Conservation (phyloP, 2,888 invertebrate genomes). For the Apamea sordens region DNA sequence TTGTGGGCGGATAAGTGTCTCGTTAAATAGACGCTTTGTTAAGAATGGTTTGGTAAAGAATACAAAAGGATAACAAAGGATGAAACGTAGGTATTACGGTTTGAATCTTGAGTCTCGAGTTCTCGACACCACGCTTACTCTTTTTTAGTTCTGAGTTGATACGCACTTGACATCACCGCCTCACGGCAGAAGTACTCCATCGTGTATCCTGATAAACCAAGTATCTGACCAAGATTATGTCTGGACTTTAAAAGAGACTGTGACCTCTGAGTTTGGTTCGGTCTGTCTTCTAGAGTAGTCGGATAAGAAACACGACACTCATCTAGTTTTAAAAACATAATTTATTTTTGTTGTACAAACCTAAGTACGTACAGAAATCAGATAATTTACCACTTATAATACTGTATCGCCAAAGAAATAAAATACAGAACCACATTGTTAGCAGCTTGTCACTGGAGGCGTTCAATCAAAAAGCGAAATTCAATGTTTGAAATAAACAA, state of each 20-base stretch:
- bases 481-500: neutral
- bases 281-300: neutral
- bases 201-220: neutral
- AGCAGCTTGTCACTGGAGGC: too few species aligned
- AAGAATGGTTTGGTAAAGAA: conserved; percentile 11
- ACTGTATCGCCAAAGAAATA: neutral
- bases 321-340: neutral
- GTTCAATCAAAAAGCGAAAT: neutral
- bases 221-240: neutral
- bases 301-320: neutral
- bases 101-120: neutral
- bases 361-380: neutral
- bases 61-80: neutral
- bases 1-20: conserved; percentile 27
- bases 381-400: neutral
- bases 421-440: neutral
- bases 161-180: neutral
- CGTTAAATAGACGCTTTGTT: conserved; percentile 12
- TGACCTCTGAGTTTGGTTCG: neutral
- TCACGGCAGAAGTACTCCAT: neutral
- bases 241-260: neutral
- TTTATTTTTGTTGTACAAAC: neutral
- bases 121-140: neutral
- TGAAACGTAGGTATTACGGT: neutral
- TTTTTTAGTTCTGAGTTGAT: neutral